Base-by-base conservation (phyloP, 1,140 invertebrate genomes). In the Achroia grisella region DNA sequence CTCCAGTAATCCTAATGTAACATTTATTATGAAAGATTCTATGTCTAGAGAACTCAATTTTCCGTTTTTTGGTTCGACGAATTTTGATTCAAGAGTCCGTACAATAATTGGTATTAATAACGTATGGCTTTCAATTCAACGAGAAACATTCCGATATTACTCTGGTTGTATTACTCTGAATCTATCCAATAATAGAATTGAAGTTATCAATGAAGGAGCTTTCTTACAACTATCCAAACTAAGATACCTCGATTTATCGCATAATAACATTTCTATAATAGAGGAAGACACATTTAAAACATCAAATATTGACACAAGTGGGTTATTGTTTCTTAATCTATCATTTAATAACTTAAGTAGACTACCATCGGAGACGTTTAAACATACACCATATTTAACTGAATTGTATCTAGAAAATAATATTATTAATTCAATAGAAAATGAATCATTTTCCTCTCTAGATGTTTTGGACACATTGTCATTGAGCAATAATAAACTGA, bases 51-150 rank as follows among this genome's bases (percentile, higher is more conserved):
- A 15, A 1, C 44, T 82, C 0, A 56, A 45, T 4, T 27, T 61
- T 2, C 62, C 56, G 8, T 78, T 72, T 44, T 82, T 82, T 34
- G 62, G 73, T 9, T 41, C 70, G 4, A 82, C 78, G 3, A 82
- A 79, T 36, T 82, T 82, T 17, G 75, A 82, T 42, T 55, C 56
- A 1, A 53, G 65, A 40, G 71, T 82, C 11, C 53, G 64, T 27
- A 34, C 42, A 29, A 60, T 82, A 13, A 48, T 43, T 46, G 73
- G 60, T 0, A 15, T 15, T 3, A 27, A 48, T 10, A 79, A 76
- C 35, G 44, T 12, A 9, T 79, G 73, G 73, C 41, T 17, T 2
- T 45, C 5, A 5, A 56, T 82, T 28, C 56, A 55, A 17, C 34
- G 39, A 17, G 13, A 35, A 4, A 35, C 56, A 0, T 73, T 82